These are phyloP conservation scores for Apis laboriosa DNA, from an alignment of 1,140 invertebrate genomes.

Conservation along the genomic window DNA sequence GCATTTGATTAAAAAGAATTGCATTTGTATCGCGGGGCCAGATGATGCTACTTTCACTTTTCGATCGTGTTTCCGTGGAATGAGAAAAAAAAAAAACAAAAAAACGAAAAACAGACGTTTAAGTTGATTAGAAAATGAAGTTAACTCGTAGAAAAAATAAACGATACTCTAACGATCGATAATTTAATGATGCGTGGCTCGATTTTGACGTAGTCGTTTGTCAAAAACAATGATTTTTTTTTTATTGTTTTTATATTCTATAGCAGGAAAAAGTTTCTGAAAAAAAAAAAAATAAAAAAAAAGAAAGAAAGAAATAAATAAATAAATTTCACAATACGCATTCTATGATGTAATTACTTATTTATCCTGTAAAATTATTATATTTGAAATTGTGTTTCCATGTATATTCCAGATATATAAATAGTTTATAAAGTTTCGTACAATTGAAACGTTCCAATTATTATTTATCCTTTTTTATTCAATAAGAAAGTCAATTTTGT, in stretches of 20 bases:
- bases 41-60: conserved; percentile 34
- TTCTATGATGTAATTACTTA: no score
- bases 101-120: background rate
- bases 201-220: background rate
- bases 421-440: no score
- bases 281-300: background rate
- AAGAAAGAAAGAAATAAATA: background rate
- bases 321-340: no score
- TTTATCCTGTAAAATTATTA: no score
- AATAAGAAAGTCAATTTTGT: no score
- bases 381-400: no score
- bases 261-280: background rate
- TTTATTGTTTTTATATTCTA: background rate
- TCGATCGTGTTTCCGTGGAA: background rate
- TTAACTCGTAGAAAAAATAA: background rate
- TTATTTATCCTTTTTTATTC: no score
- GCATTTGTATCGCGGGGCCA: background rate
- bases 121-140: background rate
- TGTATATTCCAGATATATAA: no score
- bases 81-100: background rate
- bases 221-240: background rate
- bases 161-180: background rate
- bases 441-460: no score
- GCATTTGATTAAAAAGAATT: conserved; percentile 57
- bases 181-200: background rate